Base-by-base conservation (phyloP, 2,888 invertebrate genomes). In the Neoscelio sp. region DNA sequence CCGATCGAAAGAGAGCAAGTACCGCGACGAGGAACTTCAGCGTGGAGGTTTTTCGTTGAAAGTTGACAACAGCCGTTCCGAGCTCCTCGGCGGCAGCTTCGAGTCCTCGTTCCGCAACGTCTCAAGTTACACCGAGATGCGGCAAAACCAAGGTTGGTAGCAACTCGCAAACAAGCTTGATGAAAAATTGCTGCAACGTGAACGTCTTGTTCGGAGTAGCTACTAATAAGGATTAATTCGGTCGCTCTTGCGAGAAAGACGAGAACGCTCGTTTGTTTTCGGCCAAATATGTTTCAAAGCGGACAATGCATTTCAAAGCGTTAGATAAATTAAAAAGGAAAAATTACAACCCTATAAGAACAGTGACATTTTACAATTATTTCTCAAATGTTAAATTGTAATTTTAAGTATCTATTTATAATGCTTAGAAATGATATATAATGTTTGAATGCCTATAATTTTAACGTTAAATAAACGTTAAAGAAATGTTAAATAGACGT, bases 141-240 rank as follows among this genome's bases (percentile, higher is more conserved):
- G 20, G 35, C 18, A 48, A 48, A 46, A 35, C 17, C 65, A 28
- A 54, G 65, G 65, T 67, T 50, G 23, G 60, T 60, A 38, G 35
- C 7, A 18, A 2, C 17, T 17, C 1, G 8, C 42, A 18, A 42
- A 10, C 13, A 10, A n/a, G n/a, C n/a, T n/a, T n/a, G n/a, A n/a
- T 38, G 38, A 38, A 38, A 38, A 38, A 38, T 38, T 38, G 13
- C 38, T 10, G 12, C 38, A 12, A 13, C 38, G 2, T 13, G 38
- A 13, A 38, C 2, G 13, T 13, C 13, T 13, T 38, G 12, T 26
- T 26, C 46, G 10, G n/a, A 26, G 26, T 12, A 18, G 12, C 46
- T 26, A 13, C 46, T 46, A 46, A 46, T 26, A 26, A 10, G 26
- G 46, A 46, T 46, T 26, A 46, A 46, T 46, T 46, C 12, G 10